Evolutionary conservation across 2,113 vertebrate genomes (phyloP).

Genomic region (Albula goreensis): DNA sequence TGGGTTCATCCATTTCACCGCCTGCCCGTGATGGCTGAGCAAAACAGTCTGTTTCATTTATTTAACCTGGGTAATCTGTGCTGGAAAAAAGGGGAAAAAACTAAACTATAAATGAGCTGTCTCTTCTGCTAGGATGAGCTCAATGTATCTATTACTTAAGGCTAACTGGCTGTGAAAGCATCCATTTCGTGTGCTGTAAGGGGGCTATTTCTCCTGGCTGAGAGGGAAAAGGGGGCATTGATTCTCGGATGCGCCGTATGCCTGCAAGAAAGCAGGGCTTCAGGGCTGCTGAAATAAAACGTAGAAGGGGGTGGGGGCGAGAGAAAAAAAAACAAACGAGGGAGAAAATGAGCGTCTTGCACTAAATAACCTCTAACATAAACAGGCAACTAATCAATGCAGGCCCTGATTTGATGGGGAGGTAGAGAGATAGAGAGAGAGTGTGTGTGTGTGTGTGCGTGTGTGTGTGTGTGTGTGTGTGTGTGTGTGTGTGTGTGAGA

Average conservation of each 20-base stretch:
- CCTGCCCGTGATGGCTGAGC: slow-evolving; percentile 90
- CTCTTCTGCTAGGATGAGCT: slow-evolving; percentile 91
- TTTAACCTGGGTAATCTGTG: slow-evolving; percentile 92
- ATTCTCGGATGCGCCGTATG: slow-evolving; percentile 72
- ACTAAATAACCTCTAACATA: slow-evolving; percentile 84
- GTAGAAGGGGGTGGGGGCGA: slow-evolving; percentile 11
- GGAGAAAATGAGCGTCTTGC: slow-evolving; percentile 68
- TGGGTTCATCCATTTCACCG: slow-evolving; percentile 93
- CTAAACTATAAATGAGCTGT: slow-evolving; percentile 93
- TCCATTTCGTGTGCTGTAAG: slow-evolving; percentile 87
- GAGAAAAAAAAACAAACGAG: slow-evolving; percentile 72
- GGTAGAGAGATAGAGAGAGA: slow-evolving; percentile 53
- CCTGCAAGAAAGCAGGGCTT: slow-evolving; percentile 71
- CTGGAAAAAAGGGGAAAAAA: slow-evolving; percentile 72
- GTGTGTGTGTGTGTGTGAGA: slow-evolving; percentile 45
- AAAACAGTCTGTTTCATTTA: slow-evolving; percentile 93
- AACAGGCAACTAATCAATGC: slow-evolving; percentile 91
- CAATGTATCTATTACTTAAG: slow-evolving; percentile 98
- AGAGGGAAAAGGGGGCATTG: slow-evolving; percentile 80
- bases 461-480: not conserved
- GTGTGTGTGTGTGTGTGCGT: slow-evolving; percentile 46
- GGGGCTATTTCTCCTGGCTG: slow-evolving; percentile 81
- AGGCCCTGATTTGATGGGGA: slow-evolving; percentile 72
- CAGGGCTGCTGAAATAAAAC: slow-evolving; percentile 75
- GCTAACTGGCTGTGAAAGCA: slow-evolving; percentile 97